phyloP scores from a whole-genome alignment of 2,888 invertebrate species.

The Conistra vaccinii region DNA sequence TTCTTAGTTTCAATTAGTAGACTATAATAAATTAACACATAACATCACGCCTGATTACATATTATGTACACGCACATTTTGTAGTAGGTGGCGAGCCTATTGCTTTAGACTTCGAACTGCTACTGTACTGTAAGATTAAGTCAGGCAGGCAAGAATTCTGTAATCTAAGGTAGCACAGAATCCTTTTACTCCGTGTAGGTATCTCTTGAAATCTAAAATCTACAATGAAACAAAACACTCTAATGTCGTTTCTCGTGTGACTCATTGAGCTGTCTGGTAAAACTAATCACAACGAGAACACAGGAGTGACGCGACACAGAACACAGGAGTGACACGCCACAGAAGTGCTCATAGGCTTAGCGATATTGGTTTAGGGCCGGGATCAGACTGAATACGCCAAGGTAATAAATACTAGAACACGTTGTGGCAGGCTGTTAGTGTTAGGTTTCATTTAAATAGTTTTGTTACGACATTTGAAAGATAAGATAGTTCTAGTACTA shows the following conservation, averaged over 20 bases:
- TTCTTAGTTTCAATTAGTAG: not conserved
- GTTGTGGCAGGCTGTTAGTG: not conserved
- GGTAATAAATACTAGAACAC: slow-evolving; percentile 27
- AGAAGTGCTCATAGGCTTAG: not conserved
- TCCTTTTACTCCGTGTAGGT: not conserved
- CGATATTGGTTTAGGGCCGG: slow-evolving; percentile 6
- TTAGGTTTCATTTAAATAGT: slow-evolving; percentile 16
- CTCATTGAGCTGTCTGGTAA: slow-evolving; percentile 8
- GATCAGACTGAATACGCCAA: not conserved
- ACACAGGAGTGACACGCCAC: not conserved
- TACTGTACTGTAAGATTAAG: not conserved
- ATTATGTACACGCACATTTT: not conserved
- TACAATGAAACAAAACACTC: slow-evolving; percentile 2
- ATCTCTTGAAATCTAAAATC: not conserved
- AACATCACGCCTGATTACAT: not conserved
- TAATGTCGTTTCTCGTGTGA: not conserved
- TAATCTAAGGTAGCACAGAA: not conserved
- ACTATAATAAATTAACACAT: not conserved
- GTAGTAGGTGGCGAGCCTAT: not conserved
- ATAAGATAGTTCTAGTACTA: too few relatives aligned
- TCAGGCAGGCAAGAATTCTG: not conserved
- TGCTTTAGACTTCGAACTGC: not conserved
- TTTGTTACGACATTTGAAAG: slow-evolving; percentile 1
- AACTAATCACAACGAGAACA: slow-evolving; percentile 9
- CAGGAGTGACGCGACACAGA: not conserved